Percentiles rank a stretch among this genome's conserved stretches.
These are phyloP conservation scores for Callinectes sapidus DNA, from an alignment of 2,888 invertebrate species.

Conservation along the genomic window DNA sequence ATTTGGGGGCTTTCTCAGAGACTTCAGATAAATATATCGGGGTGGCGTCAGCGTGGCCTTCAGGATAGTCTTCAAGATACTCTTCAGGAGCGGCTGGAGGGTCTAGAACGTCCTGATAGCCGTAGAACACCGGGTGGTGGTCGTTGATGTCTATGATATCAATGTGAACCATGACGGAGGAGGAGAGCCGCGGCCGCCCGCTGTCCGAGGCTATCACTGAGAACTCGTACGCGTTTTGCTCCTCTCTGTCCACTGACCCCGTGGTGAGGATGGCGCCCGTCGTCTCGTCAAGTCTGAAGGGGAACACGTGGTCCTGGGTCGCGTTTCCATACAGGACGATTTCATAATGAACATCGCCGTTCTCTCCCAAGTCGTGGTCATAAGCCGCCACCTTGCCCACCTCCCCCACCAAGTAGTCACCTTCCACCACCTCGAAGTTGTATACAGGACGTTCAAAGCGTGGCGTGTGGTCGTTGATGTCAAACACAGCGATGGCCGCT, in stretches of 20 bases:
- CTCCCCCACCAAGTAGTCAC: constrained; percentile 83
- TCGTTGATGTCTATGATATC: constrained; percentile 90
- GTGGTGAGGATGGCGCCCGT: constrained; percentile 84
- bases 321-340: constrained; percentile 73
- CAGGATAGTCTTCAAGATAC: not conserved
- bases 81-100: constrained; percentile 30
- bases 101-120: constrained; percentile 79
- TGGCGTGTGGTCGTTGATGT: constrained; percentile 88
- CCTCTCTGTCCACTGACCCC: constrained; percentile 87
- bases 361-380: constrained; percentile 87
- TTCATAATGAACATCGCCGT: constrained; percentile 86
- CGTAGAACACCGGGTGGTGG: constrained; percentile 87
- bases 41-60: constrained; percentile 74
- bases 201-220: constrained; percentile 86
- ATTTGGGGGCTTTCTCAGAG: constrained; percentile 85
- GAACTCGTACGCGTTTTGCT: constrained; percentile 82
- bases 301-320: constrained; percentile 75
- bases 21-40: constrained; percentile 87
- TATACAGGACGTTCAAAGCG: constrained; percentile 89
- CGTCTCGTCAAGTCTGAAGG: constrained; percentile 84
- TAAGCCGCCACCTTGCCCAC: constrained; percentile 87
- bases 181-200: constrained; percentile 83
- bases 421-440: constrained; percentile 88
- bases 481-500: constrained; percentile 82
- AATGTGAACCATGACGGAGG: constrained; percentile 82